Evolutionary conservation across 2,113 vertebrate species (phyloP).

Genomic region (Syrrhaptes paradoxus): DNA sequence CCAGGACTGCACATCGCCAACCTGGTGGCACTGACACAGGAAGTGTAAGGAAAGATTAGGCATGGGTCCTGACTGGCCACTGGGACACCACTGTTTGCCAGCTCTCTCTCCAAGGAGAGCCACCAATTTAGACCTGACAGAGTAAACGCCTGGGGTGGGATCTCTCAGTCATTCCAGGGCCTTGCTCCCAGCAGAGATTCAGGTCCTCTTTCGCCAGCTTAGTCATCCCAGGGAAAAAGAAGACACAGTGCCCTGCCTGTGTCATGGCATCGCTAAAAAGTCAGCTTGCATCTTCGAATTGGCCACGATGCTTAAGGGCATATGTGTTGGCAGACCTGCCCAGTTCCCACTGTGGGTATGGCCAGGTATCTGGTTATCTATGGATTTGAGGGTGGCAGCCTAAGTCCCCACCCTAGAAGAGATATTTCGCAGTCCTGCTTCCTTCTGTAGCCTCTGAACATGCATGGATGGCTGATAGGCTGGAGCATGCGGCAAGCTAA

Average conservation of each 20-base stretch:
- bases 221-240: background rate
- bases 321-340: background rate
- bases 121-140: background rate
- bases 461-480: background rate
- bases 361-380: background rate
- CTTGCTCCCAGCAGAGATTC: background rate
- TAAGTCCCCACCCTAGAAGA: background rate
- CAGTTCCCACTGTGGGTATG: background rate
- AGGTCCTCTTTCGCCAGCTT: background rate
- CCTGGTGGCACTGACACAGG: background rate
- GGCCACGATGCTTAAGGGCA: fast-evolving
- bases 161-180: background rate
- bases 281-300: background rate
- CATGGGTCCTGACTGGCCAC: background rate
- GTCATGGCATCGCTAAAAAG: background rate
- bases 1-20: background rate
- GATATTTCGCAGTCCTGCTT: background rate
- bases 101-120: background rate
- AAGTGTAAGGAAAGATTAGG: background rate
- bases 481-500: background rate
- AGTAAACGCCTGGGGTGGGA: background rate
- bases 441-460: background rate
- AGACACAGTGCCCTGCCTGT: background rate
- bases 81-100: background rate
- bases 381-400: background rate